Percentiles rank a stretch among this genome's conserved stretches.
Conservation (phyloP, 2,888 invertebrate genomes). For the Zeuzera pyrina region DNA sequence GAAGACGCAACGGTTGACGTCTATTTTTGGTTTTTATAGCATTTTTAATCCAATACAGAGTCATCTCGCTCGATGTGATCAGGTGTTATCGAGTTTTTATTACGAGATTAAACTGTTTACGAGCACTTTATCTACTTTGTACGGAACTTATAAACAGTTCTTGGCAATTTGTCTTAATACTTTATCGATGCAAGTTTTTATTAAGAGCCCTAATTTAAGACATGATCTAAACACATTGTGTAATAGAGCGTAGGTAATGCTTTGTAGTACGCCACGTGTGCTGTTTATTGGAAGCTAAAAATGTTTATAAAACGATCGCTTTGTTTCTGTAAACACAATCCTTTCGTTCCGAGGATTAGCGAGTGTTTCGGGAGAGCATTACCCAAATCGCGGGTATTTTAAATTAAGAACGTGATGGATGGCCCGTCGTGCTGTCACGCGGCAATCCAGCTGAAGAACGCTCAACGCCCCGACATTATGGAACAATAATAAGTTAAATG, state of each 20-base stretch:
- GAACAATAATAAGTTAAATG: conserved; percentile 67
- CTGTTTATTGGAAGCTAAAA: conserved; percentile 40
- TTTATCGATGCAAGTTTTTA: conserved; percentile 40
- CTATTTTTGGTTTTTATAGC: conserved; percentile 60
- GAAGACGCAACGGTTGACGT: conserved; percentile 55
- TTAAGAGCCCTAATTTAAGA: conserved; percentile 36
- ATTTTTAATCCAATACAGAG: conserved; percentile 52
- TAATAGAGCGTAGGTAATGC: conserved; percentile 23
- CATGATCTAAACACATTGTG: conserved; percentile 28
- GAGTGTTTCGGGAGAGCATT: conserved; percentile 45
- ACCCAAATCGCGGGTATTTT: conserved; percentile 64
- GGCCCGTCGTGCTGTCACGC: conserved; percentile 58
- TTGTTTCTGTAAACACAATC: conserved; percentile 47
- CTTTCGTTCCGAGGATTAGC: conserved; percentile 50
- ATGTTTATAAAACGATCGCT: conserved; percentile 48
- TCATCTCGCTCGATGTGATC: conserved; percentile 41
- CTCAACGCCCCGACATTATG: conserved; percentile 48
- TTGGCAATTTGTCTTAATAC: conserved; percentile 33
- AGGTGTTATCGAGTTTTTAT: conserved; percentile 63
- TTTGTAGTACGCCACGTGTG: too few relatives aligned
- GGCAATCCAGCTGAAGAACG: conserved; percentile 44
- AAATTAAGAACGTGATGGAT: conserved; percentile 70
- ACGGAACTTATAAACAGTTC: conserved; percentile 46
- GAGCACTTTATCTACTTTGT: conserved; percentile 62
- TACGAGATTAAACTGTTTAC: conserved; percentile 58